Percentiles rank a stretch among this genome's conserved stretches.
Evolutionary conservation across 1,140 invertebrate species (phyloP).

Genomic region (Psilanteris sp.): DNA sequence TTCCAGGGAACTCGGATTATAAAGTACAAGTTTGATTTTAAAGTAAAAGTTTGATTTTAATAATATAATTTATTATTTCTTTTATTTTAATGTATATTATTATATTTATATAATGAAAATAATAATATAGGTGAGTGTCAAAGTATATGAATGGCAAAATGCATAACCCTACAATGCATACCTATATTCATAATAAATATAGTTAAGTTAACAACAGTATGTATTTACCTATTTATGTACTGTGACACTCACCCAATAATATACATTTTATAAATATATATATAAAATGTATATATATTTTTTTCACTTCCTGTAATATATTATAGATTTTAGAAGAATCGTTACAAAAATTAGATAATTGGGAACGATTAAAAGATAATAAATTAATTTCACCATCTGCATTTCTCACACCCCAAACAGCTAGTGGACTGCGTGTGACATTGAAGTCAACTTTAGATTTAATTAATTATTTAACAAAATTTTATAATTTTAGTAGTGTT

Average conservation of each 20-base stretch:
- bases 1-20: conserved; percentile 5
- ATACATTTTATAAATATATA: too few relatives aligned
- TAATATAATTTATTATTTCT: conserved; percentile 9
- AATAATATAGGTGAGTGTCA: too few relatives aligned
- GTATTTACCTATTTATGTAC: too few relatives aligned
- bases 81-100: too few relatives aligned
- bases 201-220: too few relatives aligned
- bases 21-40: neutral
- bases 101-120: too few relatives aligned
- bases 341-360: conserved; percentile 5
- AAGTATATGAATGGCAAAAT: too few relatives aligned
- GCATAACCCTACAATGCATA: too few relatives aligned
- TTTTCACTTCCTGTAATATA: too few relatives aligned
- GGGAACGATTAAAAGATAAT: conserved; percentile 5
- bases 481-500: neutral
- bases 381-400: neutral
- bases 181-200: too few relatives aligned
- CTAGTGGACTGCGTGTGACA: conserved; percentile 2
- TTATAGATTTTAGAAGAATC: conserved; percentile 15
- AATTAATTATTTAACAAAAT: conserved; percentile 6
- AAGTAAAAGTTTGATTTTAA: neutral
- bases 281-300: too few relatives aligned
- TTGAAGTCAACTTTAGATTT: conserved; percentile 3
- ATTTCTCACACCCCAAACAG: conserved; percentile 11
- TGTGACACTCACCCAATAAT: too few relatives aligned